Conservation (phyloP, 1,140 invertebrate species). For the Plectrocnemia conspersa region DNA sequence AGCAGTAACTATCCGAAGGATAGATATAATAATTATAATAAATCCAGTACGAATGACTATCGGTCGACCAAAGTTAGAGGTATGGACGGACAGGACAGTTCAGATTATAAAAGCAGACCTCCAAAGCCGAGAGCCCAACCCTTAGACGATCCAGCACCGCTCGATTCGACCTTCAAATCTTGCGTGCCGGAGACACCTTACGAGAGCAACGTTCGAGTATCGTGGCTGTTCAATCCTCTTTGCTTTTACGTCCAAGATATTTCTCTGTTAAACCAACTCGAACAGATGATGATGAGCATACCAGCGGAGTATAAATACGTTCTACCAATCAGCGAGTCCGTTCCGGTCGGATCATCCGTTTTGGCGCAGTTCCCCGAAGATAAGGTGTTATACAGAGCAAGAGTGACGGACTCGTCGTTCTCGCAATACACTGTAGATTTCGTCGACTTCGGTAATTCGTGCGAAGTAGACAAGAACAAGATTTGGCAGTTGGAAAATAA, state of each 20-base stretch:
- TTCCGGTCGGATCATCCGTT: conserved; percentile 55
- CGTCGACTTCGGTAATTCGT: conserved; percentile 70
- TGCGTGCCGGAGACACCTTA: conserved; percentile 36
- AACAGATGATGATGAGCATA: conserved; percentile 64
- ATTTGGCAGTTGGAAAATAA: conserved; percentile 64
- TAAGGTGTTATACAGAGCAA: conserved; percentile 62
- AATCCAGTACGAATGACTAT: conserved; percentile 5
- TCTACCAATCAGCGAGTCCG: conserved; percentile 45
- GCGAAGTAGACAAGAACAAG: conserved; percentile 54
- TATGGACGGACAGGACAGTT: no score
- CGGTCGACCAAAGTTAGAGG: no score
- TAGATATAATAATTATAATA: conserved; percentile 11
- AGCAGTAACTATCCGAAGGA: conserved; percentile 1
- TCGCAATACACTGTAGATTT: conserved; percentile 61
- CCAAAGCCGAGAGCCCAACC: conserved; percentile 19
- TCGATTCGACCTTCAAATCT: conserved; percentile 40
- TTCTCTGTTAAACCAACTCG: conserved; percentile 52
- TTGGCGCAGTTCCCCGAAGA: conserved; percentile 66
- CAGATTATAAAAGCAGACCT: not conserved
- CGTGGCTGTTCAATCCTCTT: conserved; percentile 62
- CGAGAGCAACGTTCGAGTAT: conserved; percentile 47
- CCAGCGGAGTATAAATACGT: conserved; percentile 58
- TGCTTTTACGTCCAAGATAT: conserved; percentile 65
- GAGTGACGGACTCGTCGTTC: conserved; percentile 54
- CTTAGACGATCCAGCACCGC: conserved; percentile 18